Base-by-base conservation (phyloP, 37 sponge, comb jelly and placozoan genomes). In the Aphrocallistes beatrix region DNA sequence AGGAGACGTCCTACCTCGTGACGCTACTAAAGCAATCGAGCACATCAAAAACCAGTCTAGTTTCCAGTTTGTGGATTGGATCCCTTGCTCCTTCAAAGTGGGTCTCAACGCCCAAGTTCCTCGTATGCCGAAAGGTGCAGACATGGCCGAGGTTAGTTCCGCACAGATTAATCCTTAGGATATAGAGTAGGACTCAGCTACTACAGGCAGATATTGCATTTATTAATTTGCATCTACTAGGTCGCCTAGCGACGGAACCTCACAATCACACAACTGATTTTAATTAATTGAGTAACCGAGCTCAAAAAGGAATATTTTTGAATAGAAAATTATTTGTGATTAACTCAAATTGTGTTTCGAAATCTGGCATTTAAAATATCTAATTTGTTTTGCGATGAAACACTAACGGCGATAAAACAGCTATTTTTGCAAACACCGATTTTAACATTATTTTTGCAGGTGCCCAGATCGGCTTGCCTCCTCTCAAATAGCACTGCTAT, bases 401-500 rank as follows among this genome's bases (percentile, higher is more conserved):
- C n/a, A n/a, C n/a, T n/a, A n/a, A n/a, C n/a, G n/a, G n/a, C n/a
- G n/a, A n/a, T n/a, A n/a, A n/a, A n/a, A n/a, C n/a, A n/a, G n/a
- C n/a, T n/a, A n/a, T n/a, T n/a, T 21, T 47, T 47, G 17, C 49
- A 47, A 47, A 47, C 49, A 13, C 17, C 17, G 13, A 47, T 21
- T 47, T 47, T 21, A 47, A 47, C 17, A 21, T 47, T 21, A n/a
- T 6, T 60, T 28, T 30, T 60, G 25, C n/a, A 60, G 75, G 34
- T 28, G 25, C 75, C 81, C 36, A 37, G 86, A 21, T 37, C 82
- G 0, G 45, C 81, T 23, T 51, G 86, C 36, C 82, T 86, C 1
- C 86, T 86, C 9, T 86, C 86, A 38, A 86, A 86, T 39, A 86
- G 81, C 82, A 86, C 86, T 3, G 60, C 82, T 37, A 86, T 86